Evolutionary conservation across 2,888 invertebrate species (phyloP).

Genomic region (Diaperis boleti): DNA sequence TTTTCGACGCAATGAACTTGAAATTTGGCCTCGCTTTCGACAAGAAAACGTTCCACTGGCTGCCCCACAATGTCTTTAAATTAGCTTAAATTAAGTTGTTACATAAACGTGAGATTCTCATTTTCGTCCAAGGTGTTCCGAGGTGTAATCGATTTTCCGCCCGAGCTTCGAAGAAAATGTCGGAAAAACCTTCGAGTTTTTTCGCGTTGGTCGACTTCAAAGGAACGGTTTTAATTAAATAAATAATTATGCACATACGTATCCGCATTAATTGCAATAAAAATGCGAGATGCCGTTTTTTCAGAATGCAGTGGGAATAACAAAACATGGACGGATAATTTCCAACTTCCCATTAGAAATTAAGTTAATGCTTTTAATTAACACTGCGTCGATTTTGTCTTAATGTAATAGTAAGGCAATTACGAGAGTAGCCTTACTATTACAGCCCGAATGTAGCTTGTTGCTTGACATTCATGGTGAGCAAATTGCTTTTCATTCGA

Average conservation of each 20-base stretch:
- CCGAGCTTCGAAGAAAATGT: not conserved
- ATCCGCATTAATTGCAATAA: slow-evolving; percentile 48
- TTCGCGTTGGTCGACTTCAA: slow-evolving; percentile 28
- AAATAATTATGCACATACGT: slow-evolving; percentile 44
- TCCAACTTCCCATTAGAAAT: slow-evolving; percentile 39
- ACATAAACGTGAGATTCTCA: slow-evolving; percentile 38
- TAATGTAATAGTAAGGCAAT: slow-evolving; percentile 6
- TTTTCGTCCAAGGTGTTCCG: slow-evolving; percentile 23
- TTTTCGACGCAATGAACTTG: slow-evolving; percentile 41
- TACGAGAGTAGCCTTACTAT: not conserved
- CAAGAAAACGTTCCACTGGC: slow-evolving; percentile 37
- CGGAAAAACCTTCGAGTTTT: slow-evolving; percentile 15
- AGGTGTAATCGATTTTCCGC: slow-evolving; percentile 31
- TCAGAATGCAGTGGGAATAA: slow-evolving; percentile 12
- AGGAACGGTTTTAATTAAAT: slow-evolving; percentile 46
- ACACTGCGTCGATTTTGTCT: slow-evolving; percentile 10
- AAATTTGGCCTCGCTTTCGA: slow-evolving; percentile 38
- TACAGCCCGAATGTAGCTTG: slow-evolving; percentile 4
- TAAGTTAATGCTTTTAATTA: slow-evolving; percentile 32
- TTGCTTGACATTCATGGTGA: not conserved
- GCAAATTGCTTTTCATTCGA: slow-evolving; percentile 5
- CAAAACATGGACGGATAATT: slow-evolving; percentile 23
- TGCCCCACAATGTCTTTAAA: slow-evolving; percentile 36
- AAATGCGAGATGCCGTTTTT: slow-evolving; percentile 38
- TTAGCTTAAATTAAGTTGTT: slow-evolving; percentile 36